A percentile compares a stretch with the other conserved stretches of the same genome.
phyloP scores from a whole-genome alignment of 2,113 vertebrate genomes.

The Sphyrna mokarran region DNA sequence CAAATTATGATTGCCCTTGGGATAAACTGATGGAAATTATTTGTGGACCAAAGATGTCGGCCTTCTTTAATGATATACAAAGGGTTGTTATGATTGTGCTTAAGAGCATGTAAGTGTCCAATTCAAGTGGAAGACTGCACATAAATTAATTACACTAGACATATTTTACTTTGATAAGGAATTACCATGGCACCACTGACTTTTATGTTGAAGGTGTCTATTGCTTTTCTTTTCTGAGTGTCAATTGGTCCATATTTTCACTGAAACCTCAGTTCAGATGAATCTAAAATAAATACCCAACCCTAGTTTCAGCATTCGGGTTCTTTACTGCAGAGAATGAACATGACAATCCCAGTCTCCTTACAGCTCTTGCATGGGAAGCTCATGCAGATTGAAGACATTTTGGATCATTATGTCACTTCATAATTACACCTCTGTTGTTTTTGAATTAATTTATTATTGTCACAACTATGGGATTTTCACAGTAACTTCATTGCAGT shows the following conservation, averaged over 20 bases:
- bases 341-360: neutral
- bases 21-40: neutral
- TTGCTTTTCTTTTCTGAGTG: neutral
- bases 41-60: neutral
- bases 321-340: neutral
- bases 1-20: neutral
- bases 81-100: neutral
- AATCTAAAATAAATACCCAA: neutral
- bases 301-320: neutral
- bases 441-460: no score
- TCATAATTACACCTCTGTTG: neutral
- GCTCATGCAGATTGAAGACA: neutral
- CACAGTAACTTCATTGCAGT: no score
- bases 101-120: neutral
- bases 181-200: neutral
- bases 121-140: neutral
- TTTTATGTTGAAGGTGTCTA: neutral
- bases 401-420: neutral
- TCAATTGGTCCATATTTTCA: neutral
- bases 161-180: conserved; percentile 19
- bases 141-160: neutral
- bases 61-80: neutral
- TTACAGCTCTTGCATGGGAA: neutral
- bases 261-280: neutral
- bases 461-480: no score